Evolutionary conservation across 2,113 vertebrate genomes (phyloP).

Genomic region (Calidris pygmaea): DNA sequence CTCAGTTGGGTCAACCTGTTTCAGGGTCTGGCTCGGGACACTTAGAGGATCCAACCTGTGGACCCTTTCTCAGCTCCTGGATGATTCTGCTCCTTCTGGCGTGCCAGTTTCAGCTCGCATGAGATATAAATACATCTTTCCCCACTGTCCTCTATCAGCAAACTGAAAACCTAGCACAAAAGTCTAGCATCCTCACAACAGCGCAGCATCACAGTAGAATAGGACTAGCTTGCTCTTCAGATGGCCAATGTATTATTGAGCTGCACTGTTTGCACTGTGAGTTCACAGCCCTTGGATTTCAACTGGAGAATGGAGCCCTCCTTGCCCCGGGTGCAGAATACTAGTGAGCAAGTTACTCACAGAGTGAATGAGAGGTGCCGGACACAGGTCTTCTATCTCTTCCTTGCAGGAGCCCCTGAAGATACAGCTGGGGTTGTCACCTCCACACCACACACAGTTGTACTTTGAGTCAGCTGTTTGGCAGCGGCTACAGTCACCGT

Average conservation of each 20-base stretch:
- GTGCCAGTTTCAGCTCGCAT: neutral
- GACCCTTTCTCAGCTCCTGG: neutral
- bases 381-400: slow-evolving; percentile 84
- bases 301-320: neutral
- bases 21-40: neutral
- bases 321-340: neutral
- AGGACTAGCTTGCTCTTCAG: neutral
- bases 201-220: neutral
- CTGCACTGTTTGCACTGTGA: neutral
- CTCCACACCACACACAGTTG: slow-evolving; percentile 92
- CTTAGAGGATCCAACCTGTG: neutral
- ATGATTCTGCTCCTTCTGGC: neutral
- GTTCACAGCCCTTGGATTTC: neutral
- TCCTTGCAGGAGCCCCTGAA: slow-evolving; percentile 84
- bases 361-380: slow-evolving; percentile 88
- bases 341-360: slow-evolving; percentile 73
- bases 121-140: neutral
- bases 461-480: slow-evolving; percentile 87
- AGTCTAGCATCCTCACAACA: neutral
- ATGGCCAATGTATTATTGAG: neutral
- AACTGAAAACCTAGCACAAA: neutral
- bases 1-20: neutral
- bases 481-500: slow-evolving; percentile 93
- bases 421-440: slow-evolving; percentile 79
- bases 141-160: neutral